Evolutionary conservation across 2,888 invertebrate genomes (phyloP), one percentile per base, ranked within the genome.

Genomic region (Cheilosia urbana): DNA sequence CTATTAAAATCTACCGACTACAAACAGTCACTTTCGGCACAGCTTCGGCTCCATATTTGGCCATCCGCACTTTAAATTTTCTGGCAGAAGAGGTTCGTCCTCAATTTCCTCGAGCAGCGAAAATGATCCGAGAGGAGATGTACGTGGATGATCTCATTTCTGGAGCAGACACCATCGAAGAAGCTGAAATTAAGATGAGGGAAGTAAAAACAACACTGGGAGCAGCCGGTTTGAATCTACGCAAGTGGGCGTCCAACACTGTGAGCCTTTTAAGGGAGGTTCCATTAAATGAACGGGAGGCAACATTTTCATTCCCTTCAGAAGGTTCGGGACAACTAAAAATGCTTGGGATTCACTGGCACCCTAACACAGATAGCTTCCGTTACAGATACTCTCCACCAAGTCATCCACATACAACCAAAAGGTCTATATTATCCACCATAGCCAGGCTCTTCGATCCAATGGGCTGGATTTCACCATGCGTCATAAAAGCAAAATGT

Each of bases 41-140:
- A 21, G 60, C 53, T 4, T 51, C 62, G 6, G 53, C 72, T 24
- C 72, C 72, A 1, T 62, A 55, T 62, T 24, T 73, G 7, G 62
- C 62, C 6, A 62, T 55, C 19, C 34, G 53, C 17, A 73, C 55
- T 4, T 30, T 63, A 9, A 68, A 42, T 15, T 42, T 30, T 17
- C 17, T 53, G 13, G 55, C 55, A 24, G 45, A 65, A 13, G 13
- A 73, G n/a, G 42, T 30, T 1, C 17, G 7, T 21, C 11, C 4
- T 6, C 11, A 24, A 37, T 51, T 13, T 60, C 60, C 17, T 1
- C 21, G 27, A 24, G 51, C 51, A 3, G 42, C 60, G 21, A 42
- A 42, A n/a, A 42, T 42, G 24, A 45, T 60, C 42, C 42, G 7
- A 21, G 42, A 60, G 21, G 60, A 60, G 24, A 60, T 55, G 55